Percentiles rank a stretch among this genome's conserved stretches.
Conservation (phyloP, 2,797 vertebrate genomes). For the Menidia menidia region DNA sequence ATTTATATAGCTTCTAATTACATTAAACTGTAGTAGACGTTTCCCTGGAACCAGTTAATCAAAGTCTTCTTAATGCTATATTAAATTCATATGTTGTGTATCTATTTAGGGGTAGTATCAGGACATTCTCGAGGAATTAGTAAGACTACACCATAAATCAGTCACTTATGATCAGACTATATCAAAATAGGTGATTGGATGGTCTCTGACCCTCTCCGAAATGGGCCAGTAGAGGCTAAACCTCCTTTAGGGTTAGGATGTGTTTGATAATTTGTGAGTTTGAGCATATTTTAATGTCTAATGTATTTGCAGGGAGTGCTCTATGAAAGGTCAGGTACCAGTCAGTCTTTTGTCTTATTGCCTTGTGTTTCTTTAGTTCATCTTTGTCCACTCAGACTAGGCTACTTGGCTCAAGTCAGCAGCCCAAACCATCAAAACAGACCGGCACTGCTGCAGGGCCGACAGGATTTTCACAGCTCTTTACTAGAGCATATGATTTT, state of each 20-base stretch:
- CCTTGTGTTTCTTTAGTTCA: slow-evolving; percentile 13
- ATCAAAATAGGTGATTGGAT: no score
- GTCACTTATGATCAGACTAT: no score
- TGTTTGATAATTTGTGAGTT: no score
- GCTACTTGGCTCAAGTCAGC: slow-evolving; percentile 26
- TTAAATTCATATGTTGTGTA: neutral
- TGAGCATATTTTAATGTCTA: no score
- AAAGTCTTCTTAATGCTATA: slow-evolving; percentile 17
- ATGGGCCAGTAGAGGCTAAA: no score
- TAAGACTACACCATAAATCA: no score
- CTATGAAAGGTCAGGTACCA: neutral
- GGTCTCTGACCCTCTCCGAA: no score
- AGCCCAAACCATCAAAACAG: slow-evolving; percentile 44
- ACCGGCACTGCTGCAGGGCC: slow-evolving; percentile 64
- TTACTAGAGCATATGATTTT: slow-evolving; percentile 77
- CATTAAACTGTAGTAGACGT: neutral
- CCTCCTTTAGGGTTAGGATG: no score
- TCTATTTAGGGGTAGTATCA: neutral
- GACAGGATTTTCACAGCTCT: slow-evolving; percentile 68
- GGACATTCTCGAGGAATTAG: neutral
- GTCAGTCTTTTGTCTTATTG: neutral
- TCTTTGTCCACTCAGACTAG: slow-evolving; percentile 17
- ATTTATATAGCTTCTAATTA: slow-evolving; percentile 2
- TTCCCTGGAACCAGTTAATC: neutral
- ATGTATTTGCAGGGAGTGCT: no score